Evolutionary conservation across 2,888 invertebrate species (phyloP).

Genomic region (Acrobasis consociella): DNA sequence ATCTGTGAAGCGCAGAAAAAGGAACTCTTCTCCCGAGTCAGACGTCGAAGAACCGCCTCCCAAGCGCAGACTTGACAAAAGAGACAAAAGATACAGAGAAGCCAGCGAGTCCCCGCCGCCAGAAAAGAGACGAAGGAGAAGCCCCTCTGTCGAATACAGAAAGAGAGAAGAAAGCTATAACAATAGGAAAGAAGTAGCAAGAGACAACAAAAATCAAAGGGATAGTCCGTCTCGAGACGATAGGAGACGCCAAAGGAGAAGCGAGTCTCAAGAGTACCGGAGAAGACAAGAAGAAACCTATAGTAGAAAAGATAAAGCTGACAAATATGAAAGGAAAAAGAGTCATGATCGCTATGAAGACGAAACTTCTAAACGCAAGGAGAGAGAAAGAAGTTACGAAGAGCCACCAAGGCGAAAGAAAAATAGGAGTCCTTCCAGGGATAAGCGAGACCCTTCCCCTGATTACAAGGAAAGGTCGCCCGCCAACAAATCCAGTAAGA

Average conservation of each 20-base stretch:
- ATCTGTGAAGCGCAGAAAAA: constrained; percentile 49
- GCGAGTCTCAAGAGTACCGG: constrained; percentile 49
- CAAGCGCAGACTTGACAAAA: constrained; percentile 47
- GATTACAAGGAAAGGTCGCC: constrained; percentile 56
- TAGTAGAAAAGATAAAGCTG: constrained; percentile 44
- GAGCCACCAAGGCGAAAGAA: constrained; percentile 44
- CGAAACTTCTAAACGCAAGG: constrained; percentile 41
- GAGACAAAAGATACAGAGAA: constrained; percentile 52
- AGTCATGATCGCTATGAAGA: constrained; percentile 52
- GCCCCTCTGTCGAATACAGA: constrained; percentile 54
- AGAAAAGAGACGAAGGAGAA: constrained; percentile 61
- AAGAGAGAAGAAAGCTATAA: constrained; percentile 48
- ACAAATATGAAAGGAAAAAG: constrained; percentile 39
- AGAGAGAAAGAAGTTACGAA: constrained; percentile 43
- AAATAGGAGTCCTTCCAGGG: constrained; percentile 52
- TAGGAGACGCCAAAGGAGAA: constrained; percentile 44
- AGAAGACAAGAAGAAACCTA: constrained; percentile 43
- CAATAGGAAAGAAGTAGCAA: constrained; percentile 42
- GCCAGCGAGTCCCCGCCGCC: constrained; percentile 60
- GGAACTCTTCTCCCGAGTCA: constrained; percentile 53
- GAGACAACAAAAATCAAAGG: constrained; percentile 41
- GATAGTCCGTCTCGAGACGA: constrained; percentile 49
- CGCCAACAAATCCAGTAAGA: constrained; percentile 45
- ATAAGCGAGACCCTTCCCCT: constrained; percentile 53
- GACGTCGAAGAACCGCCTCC: constrained; percentile 48